These are phyloP conservation scores for Eupsittula cactorum DNA, from an alignment of 2,113 vertebrate genomes.

Conservation along the genomic window DNA sequence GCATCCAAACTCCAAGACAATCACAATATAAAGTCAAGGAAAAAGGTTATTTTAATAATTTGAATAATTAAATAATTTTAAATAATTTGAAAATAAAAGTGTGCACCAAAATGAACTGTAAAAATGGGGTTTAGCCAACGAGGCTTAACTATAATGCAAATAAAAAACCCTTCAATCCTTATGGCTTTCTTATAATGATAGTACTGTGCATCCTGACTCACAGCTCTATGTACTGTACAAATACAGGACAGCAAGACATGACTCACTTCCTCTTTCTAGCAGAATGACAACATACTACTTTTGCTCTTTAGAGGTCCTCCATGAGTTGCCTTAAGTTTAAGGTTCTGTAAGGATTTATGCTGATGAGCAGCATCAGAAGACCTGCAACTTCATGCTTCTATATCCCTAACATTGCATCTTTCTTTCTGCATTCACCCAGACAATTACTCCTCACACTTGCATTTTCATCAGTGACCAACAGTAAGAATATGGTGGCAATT, in stretches of 20 bases:
- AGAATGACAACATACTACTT: not conserved
- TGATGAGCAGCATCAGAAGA: fast-evolving
- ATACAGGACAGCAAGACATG: fast-evolving
- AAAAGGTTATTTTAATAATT: not conserved
- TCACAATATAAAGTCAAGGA: not conserved
- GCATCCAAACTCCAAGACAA: not conserved
- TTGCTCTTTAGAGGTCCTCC: constrained; percentile 20
- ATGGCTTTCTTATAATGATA: fast-evolving
- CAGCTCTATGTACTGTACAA: fast-evolving
- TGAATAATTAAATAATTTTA: not conserved
- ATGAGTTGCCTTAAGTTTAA: not conserved
- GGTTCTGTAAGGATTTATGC: not conserved
- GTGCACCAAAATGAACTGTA: not conserved
- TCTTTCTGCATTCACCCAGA: not conserved
- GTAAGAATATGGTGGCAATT: not conserved
- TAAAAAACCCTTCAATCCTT: fast-evolving
- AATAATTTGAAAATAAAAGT: not conserved
- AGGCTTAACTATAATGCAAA: fast-evolving
- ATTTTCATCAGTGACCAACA: not conserved
- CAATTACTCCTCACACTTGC: not conserved
- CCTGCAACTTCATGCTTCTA: not conserved
- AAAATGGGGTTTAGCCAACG: not conserved
- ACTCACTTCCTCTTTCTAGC: not conserved
- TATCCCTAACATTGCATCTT: not conserved
- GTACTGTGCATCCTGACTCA: not conserved